These are phyloP conservation scores for Aleiodes testaceus DNA, from an alignment of 2,888 invertebrate genomes.

Conservation along the genomic window DNA sequence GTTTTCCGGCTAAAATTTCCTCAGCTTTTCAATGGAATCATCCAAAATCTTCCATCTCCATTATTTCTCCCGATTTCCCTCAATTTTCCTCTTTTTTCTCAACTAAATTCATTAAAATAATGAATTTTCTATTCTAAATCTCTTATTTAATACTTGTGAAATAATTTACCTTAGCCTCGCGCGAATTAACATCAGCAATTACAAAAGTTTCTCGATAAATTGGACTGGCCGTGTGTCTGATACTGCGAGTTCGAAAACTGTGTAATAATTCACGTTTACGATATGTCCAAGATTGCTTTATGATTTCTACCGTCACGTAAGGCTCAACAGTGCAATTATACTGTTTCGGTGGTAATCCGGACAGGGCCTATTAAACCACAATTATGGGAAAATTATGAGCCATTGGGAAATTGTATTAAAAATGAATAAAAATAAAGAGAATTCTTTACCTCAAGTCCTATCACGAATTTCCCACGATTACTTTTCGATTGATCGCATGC, in stretches of 20 bases:
- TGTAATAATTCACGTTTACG: slow-evolving; percentile 68
- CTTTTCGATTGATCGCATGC: slow-evolving; percentile 57
- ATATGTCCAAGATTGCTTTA: slow-evolving; percentile 68
- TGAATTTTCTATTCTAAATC: background rate
- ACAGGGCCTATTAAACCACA: slow-evolving; percentile 68
- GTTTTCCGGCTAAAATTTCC: no score
- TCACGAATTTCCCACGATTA: slow-evolving; percentile 63
- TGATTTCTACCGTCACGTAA: slow-evolving; percentile 67
- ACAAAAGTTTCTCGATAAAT: slow-evolving; percentile 72
- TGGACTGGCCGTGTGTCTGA: slow-evolving; percentile 71
- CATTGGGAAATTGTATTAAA: background rate
- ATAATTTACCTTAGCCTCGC: slow-evolving; percentile 68
- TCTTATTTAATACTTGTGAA: background rate
- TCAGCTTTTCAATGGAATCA: no score
- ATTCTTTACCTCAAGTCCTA: slow-evolving; percentile 66
- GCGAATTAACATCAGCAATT: slow-evolving; percentile 66
- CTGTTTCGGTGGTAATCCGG: slow-evolving; percentile 72
- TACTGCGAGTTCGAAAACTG: slow-evolving; percentile 69
- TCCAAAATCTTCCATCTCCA: no score
- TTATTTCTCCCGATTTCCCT: no score
- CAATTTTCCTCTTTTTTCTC: background rate
- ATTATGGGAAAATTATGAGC: slow-evolving; percentile 23
- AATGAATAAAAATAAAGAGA: background rate
- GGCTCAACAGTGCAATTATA: slow-evolving; percentile 72
- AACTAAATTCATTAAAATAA: background rate